Evolutionary conservation across 1,140 invertebrate species (phyloP), one percentile per base, ranked within the genome.

Genomic region (Orius insidiosus): DNA sequence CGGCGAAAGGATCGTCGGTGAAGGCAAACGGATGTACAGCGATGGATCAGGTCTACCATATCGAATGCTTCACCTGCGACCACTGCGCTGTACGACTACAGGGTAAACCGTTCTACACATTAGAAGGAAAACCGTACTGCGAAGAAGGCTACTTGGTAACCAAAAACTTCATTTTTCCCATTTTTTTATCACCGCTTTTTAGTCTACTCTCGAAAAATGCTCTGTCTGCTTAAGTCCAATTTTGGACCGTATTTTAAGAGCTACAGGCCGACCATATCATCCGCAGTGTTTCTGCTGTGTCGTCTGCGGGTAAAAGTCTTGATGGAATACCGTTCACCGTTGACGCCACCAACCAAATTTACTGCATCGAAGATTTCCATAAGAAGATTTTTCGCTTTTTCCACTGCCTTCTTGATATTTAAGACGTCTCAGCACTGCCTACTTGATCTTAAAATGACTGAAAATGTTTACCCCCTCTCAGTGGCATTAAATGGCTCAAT

Each of bases 331-430:
- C 90, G 14, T 98, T 98, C 59, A 98, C 95, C 14, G 90, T 98
- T 3, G 93, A 98, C 70, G 90, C 92, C 19, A 88, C 88, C 32
- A 97, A 96, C 69, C 81, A 93, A 61, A 94, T 97, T 56, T 90
- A 97, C 64, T 98, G 95, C 59, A 96, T 98, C 60, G 86, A 96
- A 59, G 94, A 97, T 68, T 98, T 98, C 61, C 93, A 98, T 61
- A 93, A 90, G 80, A 88, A 70, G 67, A 66, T 61, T 16, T 40
- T n/a, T n/a, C n/a, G n/a, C n/a, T n/a, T n/a, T 43, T 14, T 10
- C 5, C n/a, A n/a, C n/a, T n/a, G 6, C 16, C 41, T 37, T 35
- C 7, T 24, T 24, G n/a, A n/a, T n/a, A n/a, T n/a, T n/a, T n/a
- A n/a, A n/a, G n/a, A n/a, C n/a, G n/a, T n/a, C n/a, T n/a, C n/a